phyloP scores from a whole-genome alignment of 2,113 vertebrate genomes.

The Caranx ignobilis region DNA sequence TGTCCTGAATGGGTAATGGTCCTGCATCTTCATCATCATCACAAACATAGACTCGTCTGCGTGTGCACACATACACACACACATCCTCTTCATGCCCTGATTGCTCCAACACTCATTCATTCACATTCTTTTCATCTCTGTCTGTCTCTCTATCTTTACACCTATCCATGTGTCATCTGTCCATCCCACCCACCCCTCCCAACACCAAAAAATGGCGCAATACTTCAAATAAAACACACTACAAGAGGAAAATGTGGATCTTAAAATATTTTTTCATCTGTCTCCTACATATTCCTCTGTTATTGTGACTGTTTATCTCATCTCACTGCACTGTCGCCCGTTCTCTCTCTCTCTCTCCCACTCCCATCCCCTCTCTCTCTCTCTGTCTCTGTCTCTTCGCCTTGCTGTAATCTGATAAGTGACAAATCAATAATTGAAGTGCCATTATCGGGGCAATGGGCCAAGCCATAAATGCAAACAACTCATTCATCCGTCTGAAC shows the following conservation, averaged over 20 bases:
- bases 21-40: constrained; percentile 41
- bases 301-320: background rate
- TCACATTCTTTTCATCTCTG: too few species aligned
- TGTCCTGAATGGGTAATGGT: constrained; percentile 76
- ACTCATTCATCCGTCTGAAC: constrained; percentile 17
- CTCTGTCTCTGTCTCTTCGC: constrained; percentile 19
- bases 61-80: background rate
- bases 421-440: constrained; percentile 73
- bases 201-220: too few species aligned
- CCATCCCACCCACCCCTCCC: too few species aligned
- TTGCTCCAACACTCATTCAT: too few species aligned
- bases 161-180: too few species aligned
- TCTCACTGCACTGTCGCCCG: background rate
- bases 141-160: too few species aligned
- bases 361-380: background rate
- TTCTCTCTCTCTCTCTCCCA: background rate
- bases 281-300: background rate
- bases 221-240: too few species aligned
- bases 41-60: background rate
- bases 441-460: constrained; percentile 51
- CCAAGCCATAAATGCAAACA: constrained; percentile 41
- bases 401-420: constrained; percentile 72
- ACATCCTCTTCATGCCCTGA: too few species aligned
- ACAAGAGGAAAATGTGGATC: too few species aligned
- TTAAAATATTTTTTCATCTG: too few species aligned